Conservation (phyloP, 2,888 invertebrate genomes). For the Drosophila testacea region DNA sequence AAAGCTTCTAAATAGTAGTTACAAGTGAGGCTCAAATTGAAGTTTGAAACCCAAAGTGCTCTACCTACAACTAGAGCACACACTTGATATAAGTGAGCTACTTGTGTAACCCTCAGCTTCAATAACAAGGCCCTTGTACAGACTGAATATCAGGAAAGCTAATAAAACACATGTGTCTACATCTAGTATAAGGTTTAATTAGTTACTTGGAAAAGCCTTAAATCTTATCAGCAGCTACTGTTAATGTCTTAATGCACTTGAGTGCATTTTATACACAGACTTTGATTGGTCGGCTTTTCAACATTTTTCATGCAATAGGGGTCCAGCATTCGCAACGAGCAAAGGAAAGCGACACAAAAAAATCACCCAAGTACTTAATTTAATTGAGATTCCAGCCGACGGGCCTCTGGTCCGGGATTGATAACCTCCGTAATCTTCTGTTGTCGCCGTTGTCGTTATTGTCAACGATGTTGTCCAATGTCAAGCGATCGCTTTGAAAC, state of each 20-base stretch:
- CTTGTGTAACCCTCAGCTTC: background rate
- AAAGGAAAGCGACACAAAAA: constrained; percentile 42
- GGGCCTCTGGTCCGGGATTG: constrained; percentile 38
- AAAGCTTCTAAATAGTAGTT: too few species aligned
- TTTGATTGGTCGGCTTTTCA: constrained; percentile 35
- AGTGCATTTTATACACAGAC: constrained; percentile 46
- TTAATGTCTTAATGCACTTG: constrained; percentile 40
- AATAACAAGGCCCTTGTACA: background rate
- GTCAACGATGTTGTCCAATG: constrained; percentile 29
- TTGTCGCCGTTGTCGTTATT: constrained; percentile 19
- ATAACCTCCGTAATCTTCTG: constrained; percentile 50
- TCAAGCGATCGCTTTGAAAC: constrained; percentile 7
- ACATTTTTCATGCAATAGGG: constrained; percentile 55
- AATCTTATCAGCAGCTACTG: constrained; percentile 44
- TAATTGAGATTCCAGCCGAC: constrained; percentile 40
- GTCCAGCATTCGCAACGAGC: constrained; percentile 39
- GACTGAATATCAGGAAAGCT: constrained; percentile 6
- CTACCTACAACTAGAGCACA: background rate
- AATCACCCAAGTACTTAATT: constrained; percentile 25
- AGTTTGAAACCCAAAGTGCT: background rate
- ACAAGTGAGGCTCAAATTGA: background rate
- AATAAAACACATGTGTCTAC: constrained; percentile 42
- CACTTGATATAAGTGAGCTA: constrained; percentile 2
- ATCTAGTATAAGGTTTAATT: constrained; percentile 40
- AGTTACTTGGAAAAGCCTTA: constrained; percentile 16